Evolutionary conservation across 2,797 vertebrate species (phyloP).

Genomic region (Squalus acanthias): DNA sequence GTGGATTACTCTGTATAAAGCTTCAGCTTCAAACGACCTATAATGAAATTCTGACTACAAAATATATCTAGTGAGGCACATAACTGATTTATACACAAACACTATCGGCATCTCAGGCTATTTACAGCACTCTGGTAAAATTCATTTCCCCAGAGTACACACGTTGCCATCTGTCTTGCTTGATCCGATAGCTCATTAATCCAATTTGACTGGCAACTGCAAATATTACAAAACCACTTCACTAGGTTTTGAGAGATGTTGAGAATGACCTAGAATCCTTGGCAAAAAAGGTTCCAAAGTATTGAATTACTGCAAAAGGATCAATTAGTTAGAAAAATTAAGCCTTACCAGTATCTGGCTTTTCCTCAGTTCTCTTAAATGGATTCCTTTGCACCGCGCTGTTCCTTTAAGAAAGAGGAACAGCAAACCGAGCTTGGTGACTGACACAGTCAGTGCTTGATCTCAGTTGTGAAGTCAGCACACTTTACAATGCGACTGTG

Average conservation of each 20-base stretch:
- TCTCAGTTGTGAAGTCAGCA: slow-evolving; percentile 10
- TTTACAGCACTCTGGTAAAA: background rate
- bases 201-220: slow-evolving; percentile 17
- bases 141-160: background rate
- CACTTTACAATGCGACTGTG: slow-evolving; percentile 20
- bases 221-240: slow-evolving; percentile 10
- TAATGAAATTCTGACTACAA: slow-evolving; percentile 8
- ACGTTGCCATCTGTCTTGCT: background rate
- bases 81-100: background rate
- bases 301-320: background rate
- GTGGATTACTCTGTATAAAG: background rate
- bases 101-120: background rate
- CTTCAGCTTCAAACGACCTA: background rate
- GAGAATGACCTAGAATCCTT: background rate
- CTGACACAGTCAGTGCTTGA: slow-evolving; percentile 12
- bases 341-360: slow-evolving; percentile 9
- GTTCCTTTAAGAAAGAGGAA: background rate
- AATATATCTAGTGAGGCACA: background rate
- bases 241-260: background rate
- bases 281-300: background rate
- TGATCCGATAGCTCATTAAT: background rate
- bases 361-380: background rate
- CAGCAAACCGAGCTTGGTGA: background rate
- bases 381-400: slow-evolving; percentile 24
- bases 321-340: slow-evolving; percentile 9